These are phyloP conservation scores for Dendroctonus ponderosae DNA, from an alignment of 1,140 invertebrate species.

Conservation along the genomic window DNA sequence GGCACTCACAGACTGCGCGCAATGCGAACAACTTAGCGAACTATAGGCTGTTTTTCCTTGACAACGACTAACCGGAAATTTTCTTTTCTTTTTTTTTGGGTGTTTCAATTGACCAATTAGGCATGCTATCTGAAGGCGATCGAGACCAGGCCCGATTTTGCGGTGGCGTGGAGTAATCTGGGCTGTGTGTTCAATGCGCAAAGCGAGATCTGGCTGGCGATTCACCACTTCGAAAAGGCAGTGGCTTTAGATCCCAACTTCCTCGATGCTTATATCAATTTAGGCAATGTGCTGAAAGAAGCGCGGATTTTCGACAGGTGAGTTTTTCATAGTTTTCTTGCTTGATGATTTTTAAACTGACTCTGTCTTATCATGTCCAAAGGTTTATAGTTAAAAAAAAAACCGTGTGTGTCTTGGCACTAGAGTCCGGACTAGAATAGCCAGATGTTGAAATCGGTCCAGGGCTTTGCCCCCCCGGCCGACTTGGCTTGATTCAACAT, in stretches of 20 bases:
- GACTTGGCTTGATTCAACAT: too few relatives aligned
- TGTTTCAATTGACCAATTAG: conserved; percentile 57
- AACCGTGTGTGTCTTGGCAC: too few relatives aligned
- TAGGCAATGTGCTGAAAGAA: conserved; percentile 99
- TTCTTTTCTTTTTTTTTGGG: conserved; percentile 27
- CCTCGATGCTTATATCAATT: conserved; percentile 98
- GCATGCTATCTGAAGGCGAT: conserved; percentile 99
- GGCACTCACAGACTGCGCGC: not conserved
- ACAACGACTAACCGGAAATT: conserved; percentile 16
- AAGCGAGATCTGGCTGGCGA: conserved; percentile 99
- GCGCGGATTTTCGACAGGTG: conserved; percentile 98
- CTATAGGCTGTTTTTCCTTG: not conserved
- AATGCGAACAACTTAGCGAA: conserved; percentile 7
- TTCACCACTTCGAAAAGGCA: conserved; percentile 99
- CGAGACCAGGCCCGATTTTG: conserved; percentile 98
- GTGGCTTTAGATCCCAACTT: conserved; percentile 99
- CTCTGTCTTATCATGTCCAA: too few relatives aligned
- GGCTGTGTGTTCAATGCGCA: conserved; percentile 99
- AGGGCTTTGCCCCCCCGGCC: too few relatives aligned
- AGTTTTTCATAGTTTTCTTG: conserved; percentile 41
- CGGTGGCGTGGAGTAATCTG: conserved; percentile 99
- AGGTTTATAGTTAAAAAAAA: too few relatives aligned
- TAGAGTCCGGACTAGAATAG: too few relatives aligned
- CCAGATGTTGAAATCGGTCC: too few relatives aligned
- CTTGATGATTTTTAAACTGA: too few relatives aligned